Base-by-base conservation (phyloP, 2,113 vertebrate species). In the Chloebia gouldiae region DNA sequence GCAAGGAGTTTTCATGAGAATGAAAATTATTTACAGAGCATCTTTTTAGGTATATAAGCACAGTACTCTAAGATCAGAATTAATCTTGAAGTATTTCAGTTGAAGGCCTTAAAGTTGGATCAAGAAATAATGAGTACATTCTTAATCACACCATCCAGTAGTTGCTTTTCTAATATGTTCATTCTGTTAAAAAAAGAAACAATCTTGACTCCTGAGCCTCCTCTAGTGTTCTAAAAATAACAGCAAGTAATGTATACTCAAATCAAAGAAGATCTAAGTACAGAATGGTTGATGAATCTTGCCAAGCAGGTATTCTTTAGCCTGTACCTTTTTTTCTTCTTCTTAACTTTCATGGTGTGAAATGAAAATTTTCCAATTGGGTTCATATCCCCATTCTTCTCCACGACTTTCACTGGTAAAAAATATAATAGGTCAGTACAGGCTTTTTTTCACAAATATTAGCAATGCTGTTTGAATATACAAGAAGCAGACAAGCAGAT, bases 151-250 rank as follows among this genome's bases (percentile, higher is more conserved):
- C 10, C 31, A 79, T 45, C 11, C 18, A 71, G 15, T 53, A 90
- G 7, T 17, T 64, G 16, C 7, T 75, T 68, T 59, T 75, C 22
- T 47, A 56, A 91, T 92, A 90, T 82, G 11, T 56, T 91, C 44
- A 71, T 14, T 56, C 53, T 57, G 24, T 49, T 75, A 53, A 90
- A 90, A 91, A 86, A 88, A 65, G 5, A 72, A 76, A 35, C 12
- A 80, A 66, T 91, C 35, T 44, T 95, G 77, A 89, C 80, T 96
- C 86, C 91, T 68, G 86, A 96, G 86, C 88, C 69, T 96, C 92
- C 92, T 84, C 95, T 95, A 87, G 91, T 79, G 92, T 96, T 69
- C 57, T 81, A 81, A 81, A 86, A 81, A 70, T 71, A 93, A 75
- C 90, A 91, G 5, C 39, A 81, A 89, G 4, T 65, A 7, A 39